phyloP scores from a whole-genome alignment of 1,140 invertebrate species.

The Rhyacophila brunnea region DNA sequence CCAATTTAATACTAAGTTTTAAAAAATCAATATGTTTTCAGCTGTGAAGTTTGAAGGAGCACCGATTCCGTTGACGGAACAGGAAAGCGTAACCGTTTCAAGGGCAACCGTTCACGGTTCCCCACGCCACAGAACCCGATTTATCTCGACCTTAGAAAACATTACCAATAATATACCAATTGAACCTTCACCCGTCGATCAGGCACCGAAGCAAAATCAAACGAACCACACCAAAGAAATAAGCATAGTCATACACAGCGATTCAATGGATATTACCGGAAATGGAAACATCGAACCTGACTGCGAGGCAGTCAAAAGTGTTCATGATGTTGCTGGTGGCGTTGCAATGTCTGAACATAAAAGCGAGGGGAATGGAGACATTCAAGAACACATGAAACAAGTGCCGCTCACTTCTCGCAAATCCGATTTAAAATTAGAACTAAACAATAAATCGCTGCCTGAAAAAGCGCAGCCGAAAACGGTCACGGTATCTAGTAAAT shows the following conservation, averaged over 20 bases:
- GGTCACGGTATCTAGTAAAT: slow-evolving; percentile 25
- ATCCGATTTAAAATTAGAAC: slow-evolving; percentile 32
- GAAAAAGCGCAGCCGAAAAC: slow-evolving; percentile 28
- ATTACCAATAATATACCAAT: slow-evolving; percentile 1
- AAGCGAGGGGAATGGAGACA: slow-evolving; percentile 6
- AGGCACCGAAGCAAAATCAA: not conserved
- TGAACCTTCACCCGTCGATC: not conserved
- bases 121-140: slow-evolving; percentile 28
- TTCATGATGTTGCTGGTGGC: not conserved
- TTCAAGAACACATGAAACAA: slow-evolving; percentile 1
- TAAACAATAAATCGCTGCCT: slow-evolving; percentile 22
- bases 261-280: not conserved
- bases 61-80: slow-evolving; percentile 20
- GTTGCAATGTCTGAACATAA: not conserved
- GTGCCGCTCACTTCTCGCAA: slow-evolving; percentile 14
- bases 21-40: slow-evolving; percentile 6
- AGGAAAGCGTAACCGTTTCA: slow-evolving; percentile 23
- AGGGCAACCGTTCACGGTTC: slow-evolving; percentile 28
- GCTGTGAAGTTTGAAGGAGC: slow-evolving; percentile 31
- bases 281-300: not conserved
- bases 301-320: not conserved
- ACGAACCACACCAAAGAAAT: slow-evolving; percentile 8
- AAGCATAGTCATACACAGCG: not conserved
- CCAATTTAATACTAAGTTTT: too few relatives aligned
- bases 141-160: slow-evolving; percentile 24